phyloP scores from a whole-genome alignment of 1,140 invertebrate genomes.

The Reticulitermes speratus region DNA sequence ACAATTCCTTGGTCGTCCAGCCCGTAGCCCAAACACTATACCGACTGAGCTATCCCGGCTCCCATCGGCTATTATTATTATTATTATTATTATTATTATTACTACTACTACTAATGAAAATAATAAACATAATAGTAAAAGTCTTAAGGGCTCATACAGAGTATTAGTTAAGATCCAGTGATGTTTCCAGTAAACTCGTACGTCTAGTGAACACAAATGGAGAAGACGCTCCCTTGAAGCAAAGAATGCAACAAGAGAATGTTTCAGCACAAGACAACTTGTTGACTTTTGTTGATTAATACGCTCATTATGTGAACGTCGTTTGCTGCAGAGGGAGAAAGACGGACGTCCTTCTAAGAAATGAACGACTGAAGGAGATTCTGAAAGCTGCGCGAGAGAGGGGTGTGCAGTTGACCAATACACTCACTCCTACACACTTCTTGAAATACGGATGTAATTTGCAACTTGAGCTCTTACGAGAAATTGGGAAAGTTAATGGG shows the following conservation, averaged over 20 bases:
- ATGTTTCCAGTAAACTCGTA: no score
- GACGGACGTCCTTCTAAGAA: neutral
- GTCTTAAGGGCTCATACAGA: no score
- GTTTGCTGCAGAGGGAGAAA: neutral
- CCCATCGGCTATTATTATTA: no score
- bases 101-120: no score
- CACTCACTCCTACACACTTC: neutral
- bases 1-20: no score
- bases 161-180: no score
- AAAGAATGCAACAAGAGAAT: neutral
- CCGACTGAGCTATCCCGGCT: no score
- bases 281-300: conserved; percentile 8
- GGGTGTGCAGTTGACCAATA: neutral
- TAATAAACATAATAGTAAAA: no score
- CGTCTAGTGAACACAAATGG: no score
- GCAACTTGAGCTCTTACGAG: conserved; percentile 26
- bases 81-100: no score
- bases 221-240: neutral
- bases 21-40: no score
- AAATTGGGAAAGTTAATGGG: conserved; percentile 27
- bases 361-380: neutral
- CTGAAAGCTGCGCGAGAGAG: neutral
- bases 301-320: neutral
- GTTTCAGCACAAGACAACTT: neutral
- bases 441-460: conserved; percentile 29